Conservation (phyloP, 2,113 vertebrate genomes). For the Scomber colias region DNA sequence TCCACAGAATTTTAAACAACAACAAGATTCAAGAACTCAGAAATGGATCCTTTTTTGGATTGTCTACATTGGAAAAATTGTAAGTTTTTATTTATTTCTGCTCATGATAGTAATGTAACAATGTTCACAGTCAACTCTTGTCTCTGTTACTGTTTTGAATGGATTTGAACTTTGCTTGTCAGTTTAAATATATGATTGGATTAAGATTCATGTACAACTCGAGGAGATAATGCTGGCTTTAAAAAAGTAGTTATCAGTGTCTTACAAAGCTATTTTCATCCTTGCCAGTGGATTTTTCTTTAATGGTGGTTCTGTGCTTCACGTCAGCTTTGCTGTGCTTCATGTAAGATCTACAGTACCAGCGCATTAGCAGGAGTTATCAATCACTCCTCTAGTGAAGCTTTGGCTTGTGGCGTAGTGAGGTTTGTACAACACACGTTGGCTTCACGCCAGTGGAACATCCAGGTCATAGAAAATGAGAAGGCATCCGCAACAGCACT, state of each 20-base stretch:
- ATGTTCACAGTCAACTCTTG: background rate
- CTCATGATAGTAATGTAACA: background rate
- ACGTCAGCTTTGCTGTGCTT: conserved; percentile 7
- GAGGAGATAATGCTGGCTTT: background rate
- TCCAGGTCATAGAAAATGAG: conserved; percentile 56
- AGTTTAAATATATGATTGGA: background rate
- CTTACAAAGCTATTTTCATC: background rate
- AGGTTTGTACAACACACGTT: conserved; percentile 50
- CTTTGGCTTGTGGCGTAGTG: conserved; percentile 2
- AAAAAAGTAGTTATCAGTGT: background rate
- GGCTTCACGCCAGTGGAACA: conserved; percentile 58
- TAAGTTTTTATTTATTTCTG: conserved; percentile 81
- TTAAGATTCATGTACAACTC: background rate
- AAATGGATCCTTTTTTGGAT: conserved; percentile 94
- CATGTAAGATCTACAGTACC: background rate
- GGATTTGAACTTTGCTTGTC: background rate
- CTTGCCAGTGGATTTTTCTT: background rate
- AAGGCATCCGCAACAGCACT: conserved; percentile 38
- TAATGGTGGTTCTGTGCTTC: conserved; percentile 6
- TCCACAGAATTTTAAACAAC: conserved; percentile 93
- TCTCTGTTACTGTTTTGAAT: background rate
- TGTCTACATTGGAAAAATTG: conserved; percentile 93
- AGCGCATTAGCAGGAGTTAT: conserved; percentile 47
- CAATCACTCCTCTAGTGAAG: conserved; percentile 45
- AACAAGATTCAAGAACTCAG: conserved; percentile 96